Percentiles rank a stretch among this genome's conserved stretches.
These are phyloP conservation scores for Drosophila pseudoobscura DNA, from an alignment of 1,140 invertebrate species.

Conservation along the genomic window DNA sequence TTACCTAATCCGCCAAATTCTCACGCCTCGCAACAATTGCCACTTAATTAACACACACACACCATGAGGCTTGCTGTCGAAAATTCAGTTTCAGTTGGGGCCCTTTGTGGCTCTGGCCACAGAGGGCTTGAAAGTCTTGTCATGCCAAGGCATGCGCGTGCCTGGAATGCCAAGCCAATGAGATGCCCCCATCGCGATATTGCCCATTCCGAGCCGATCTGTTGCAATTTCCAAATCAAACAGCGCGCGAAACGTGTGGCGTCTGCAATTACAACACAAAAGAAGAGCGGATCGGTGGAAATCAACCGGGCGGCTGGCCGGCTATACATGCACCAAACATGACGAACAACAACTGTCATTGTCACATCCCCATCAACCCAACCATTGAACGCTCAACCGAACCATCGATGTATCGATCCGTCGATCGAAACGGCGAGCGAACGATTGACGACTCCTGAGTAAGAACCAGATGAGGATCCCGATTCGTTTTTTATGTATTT, in stretches of 20 bases:
- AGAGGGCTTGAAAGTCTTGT: slow-evolving; percentile 69
- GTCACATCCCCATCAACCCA: slow-evolving; percentile 65
- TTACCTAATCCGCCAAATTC: slow-evolving; percentile 76
- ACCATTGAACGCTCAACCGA: slow-evolving; percentile 9
- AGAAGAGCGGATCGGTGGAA: slow-evolving; percentile 33
- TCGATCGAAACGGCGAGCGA: slow-evolving; percentile 20
- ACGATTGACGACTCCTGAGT: slow-evolving; percentile 37
- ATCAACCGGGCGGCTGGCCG: slow-evolving; percentile 1
- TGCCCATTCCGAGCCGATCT: slow-evolving; percentile 64
- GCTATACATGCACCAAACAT: slow-evolving; percentile 73
- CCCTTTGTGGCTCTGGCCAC: slow-evolving; percentile 38
- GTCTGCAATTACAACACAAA: slow-evolving; percentile 82
- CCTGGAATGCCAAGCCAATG: slow-evolving; percentile 72
- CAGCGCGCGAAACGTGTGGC: slow-evolving; percentile 80
- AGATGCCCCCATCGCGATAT: slow-evolving; percentile 53
- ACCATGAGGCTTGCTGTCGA: slow-evolving; percentile 49
- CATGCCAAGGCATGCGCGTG: slow-evolving; percentile 75
- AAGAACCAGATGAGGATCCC: slow-evolving; percentile 43
- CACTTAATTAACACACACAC: slow-evolving; percentile 69
- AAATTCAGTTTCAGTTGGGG: slow-evolving; percentile 55
- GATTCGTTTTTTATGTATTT: slow-evolving; percentile 23
- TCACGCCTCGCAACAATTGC: slow-evolving; percentile 77
- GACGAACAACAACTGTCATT: slow-evolving; percentile 83
- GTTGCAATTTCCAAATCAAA: slow-evolving; percentile 81
- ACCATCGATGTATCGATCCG: slow-evolving; percentile 30